Evolutionary conservation across 1,140 invertebrate genomes (phyloP).

Genomic region (Eubasilissa regina): DNA sequence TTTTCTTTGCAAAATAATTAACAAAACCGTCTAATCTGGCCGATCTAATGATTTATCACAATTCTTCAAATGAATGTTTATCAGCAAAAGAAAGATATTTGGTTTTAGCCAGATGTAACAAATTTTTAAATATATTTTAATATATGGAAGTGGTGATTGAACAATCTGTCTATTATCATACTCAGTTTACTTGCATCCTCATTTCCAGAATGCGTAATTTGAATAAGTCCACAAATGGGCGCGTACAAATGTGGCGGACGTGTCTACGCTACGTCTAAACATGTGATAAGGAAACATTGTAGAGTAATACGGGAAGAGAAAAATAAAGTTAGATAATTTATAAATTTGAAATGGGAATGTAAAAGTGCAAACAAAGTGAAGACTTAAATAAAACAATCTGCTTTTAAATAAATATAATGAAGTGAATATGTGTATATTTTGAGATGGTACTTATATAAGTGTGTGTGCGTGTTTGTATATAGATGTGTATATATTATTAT

Average conservation of each 20-base stretch:
- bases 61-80: no score
- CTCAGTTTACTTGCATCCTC: no score
- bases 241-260: not conserved
- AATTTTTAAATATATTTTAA: no score
- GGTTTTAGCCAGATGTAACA: no score
- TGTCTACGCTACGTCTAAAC: not conserved
- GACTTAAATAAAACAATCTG: conserved; percentile 1
- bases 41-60: no score
- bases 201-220: no score
- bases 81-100: no score
- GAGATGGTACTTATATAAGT: conserved; percentile 27
- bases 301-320: not conserved
- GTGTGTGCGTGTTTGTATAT: conserved; percentile 29
- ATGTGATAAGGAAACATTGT: not conserved
- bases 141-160: no score
- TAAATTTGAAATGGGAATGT: not conserved
- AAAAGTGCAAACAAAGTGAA: conserved; percentile 1
- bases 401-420: conserved; percentile 25
- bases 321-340: not conserved
- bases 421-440: conserved; percentile 39
- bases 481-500: conserved; percentile 18
- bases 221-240: no score
- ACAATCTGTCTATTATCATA: no score
- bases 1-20: no score
- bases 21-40: no score